Conservation (phyloP, 2,797 vertebrate species). For the Artibeus jamaicensis region DNA sequence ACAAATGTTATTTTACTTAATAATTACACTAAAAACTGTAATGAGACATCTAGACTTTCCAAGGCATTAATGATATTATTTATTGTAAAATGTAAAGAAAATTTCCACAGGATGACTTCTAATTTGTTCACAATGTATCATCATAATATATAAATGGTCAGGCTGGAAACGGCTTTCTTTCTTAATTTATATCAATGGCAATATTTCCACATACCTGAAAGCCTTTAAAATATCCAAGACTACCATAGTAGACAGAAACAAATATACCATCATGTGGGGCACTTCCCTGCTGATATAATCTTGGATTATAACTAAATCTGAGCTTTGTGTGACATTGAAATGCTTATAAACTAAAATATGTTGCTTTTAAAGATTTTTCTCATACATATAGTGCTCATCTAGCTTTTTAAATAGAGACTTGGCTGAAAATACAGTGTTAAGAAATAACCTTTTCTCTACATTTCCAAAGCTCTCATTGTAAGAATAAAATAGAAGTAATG, state of each 20-base stretch:
- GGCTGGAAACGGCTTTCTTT: background rate
- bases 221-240: background rate
- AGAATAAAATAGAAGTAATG: constrained; percentile 48
- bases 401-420: background rate
- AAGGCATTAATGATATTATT: background rate
- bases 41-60: background rate
- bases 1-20: background rate
- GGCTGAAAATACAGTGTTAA: constrained; percentile 32
- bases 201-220: background rate
- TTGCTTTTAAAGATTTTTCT: background rate
- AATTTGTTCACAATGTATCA: background rate
- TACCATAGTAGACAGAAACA: background rate
- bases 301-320: background rate
- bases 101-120: background rate
- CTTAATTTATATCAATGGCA: background rate
- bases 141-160: background rate
- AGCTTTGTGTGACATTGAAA: constrained; percentile 20
- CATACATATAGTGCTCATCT: background rate
- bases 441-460: background rate
- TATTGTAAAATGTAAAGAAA: background rate
- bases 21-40: background rate
- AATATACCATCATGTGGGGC: background rate
- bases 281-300: background rate
- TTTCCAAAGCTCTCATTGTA: constrained; percentile 12
- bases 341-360: constrained; percentile 13